Conservation (phyloP, 1,140 invertebrate genomes). For the Ceratoteleas bidentatus region DNA sequence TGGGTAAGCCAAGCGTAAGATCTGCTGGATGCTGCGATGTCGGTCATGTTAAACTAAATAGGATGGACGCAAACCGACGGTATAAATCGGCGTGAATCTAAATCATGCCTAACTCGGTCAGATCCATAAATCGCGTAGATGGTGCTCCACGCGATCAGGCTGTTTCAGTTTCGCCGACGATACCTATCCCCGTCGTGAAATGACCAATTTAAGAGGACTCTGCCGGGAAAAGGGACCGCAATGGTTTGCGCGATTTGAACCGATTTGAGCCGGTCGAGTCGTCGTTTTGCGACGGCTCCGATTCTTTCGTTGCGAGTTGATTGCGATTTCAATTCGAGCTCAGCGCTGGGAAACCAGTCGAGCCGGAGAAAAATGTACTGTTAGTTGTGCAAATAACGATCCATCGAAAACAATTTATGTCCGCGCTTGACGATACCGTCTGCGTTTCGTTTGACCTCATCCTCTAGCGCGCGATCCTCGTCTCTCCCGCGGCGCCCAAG, state of each 20-base stretch:
- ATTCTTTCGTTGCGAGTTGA: constrained; percentile 28
- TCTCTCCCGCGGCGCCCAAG: constrained; percentile 8
- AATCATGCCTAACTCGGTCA: neutral
- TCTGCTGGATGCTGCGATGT: neutral
- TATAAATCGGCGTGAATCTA: neutral
- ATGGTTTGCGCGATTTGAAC: constrained; percentile 3
- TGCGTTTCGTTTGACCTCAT: constrained; percentile 61
- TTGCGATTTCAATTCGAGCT: constrained; percentile 37
- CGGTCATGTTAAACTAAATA: neutral
- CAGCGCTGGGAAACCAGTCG: constrained; percentile 30
- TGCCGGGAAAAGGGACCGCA: no score
- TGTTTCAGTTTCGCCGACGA: no score
- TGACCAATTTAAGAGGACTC: no score
- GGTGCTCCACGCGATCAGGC: neutral
- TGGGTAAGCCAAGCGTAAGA: neutral
- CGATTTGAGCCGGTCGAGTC: constrained; percentile 15
- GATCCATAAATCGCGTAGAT: neutral
- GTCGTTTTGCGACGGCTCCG: constrained; percentile 6
- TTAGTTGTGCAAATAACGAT: constrained; percentile 65
- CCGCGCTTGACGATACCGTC: constrained; percentile 63
- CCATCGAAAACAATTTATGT: constrained; percentile 64
- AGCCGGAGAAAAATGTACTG: constrained; percentile 55
- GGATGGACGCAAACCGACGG: neutral
- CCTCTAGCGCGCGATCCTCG: constrained; percentile 38
- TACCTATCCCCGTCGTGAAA: no score